Conservation (phyloP, 1,140 invertebrate species). For the Pteromalus puparum region DNA sequence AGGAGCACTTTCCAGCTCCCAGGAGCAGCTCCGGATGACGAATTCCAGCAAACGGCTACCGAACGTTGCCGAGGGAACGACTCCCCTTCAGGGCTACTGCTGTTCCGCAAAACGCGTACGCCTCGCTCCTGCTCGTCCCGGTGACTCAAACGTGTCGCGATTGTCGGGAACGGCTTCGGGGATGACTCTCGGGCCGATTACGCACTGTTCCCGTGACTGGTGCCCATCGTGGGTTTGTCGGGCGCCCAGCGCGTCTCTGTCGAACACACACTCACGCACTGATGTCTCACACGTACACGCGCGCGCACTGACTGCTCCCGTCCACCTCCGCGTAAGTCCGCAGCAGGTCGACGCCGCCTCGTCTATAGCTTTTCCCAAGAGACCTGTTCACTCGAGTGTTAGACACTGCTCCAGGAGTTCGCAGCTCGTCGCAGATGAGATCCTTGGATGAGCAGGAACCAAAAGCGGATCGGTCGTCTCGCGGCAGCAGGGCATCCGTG, state of each 20-base stretch:
- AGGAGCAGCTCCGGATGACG: not conserved
- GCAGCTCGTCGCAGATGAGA: not conserved
- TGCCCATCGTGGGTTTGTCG: not conserved
- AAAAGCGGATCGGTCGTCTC: not conserved
- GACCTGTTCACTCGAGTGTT: not conserved
- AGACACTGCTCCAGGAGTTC: not conserved
- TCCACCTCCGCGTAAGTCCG: not conserved
- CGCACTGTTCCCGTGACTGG: not conserved
- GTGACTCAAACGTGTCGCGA: too few relatives aligned
- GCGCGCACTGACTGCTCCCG: not conserved
- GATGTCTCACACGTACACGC: not conserved
- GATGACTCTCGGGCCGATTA: too few relatives aligned
- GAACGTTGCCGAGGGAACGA: not conserved
- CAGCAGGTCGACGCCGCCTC: conserved; percentile 2
- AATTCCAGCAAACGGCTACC: not conserved
- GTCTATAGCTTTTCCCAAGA: too few relatives aligned
- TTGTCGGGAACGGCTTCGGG: not conserved
- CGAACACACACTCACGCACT: conserved; percentile 28
- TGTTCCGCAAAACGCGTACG: not conserved
- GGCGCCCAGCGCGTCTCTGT: conserved; percentile 42
- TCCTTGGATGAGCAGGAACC: not conserved
- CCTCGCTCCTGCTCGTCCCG: not conserved
- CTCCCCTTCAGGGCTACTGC: not conserved
- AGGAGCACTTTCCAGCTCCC: not conserved
- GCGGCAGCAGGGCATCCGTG: not conserved